Base-by-base conservation (phyloP, 2,888 invertebrate species). In the Mesoligia furuncula region DNA sequence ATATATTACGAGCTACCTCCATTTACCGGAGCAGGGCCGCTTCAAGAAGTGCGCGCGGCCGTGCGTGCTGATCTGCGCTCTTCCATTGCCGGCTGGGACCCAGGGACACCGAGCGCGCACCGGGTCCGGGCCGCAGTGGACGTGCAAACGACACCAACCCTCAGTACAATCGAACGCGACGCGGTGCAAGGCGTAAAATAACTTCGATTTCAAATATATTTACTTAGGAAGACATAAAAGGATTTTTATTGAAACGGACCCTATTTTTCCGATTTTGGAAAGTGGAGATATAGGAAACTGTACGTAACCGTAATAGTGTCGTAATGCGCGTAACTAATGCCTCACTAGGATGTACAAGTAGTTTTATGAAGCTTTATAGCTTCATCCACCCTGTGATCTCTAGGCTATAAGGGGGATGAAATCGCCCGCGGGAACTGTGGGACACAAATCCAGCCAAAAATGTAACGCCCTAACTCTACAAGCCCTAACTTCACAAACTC, bases 181-280 rank as follows among this genome's bases (percentile, higher is more conserved):
- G 59, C 57, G 73, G 80, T 79, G 73, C 57, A 59, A 45, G 73
- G 79, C 87, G 83, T 88, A 86, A 90, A 91, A 90, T 91, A 91
- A 90, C 91, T 91, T 90, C 90, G 89, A 91, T 92, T 93, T 90
- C 90, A 91, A 91, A 93, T 92, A 91, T 92, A 92, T 92, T 91
- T 91, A 92, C 91, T 93, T 87, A 90, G 87, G 87, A 90, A 90
- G 90, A 90, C 90, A 90, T 92, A 91, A 91, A 92, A 90, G 89
- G 86, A 91, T 91, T 92, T 91, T 89, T 88, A 90, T 91, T 87
- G 90, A 90, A 88, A 87, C 84, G 78, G 85, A 85, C 89, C 87
- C 89, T 87, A 90, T 90, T 90, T 87, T 88, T 88, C 79, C 77
- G 61, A 65, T 66, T 69, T 71, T 73, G 42, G 17, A 57, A 69